phyloP scores from a whole-genome alignment of 2,888 invertebrate species.

The Cerceris ruficornis region DNA sequence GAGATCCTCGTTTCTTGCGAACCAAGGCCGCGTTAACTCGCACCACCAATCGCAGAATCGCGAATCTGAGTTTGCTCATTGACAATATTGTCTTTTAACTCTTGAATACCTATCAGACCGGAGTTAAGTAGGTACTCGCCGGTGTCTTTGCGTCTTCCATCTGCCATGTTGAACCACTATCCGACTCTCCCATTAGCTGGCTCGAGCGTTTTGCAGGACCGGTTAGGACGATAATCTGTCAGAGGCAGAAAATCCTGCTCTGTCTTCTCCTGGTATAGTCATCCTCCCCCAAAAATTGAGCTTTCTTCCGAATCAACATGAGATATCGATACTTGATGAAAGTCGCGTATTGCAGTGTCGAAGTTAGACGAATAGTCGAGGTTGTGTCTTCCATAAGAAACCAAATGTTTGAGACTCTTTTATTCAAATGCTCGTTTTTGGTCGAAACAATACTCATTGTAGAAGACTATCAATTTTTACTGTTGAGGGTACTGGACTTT shows the following conservation, averaged over 20 bases:
- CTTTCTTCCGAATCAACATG: constrained; percentile 23
- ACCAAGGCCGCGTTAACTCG: constrained; percentile 4
- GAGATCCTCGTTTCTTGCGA: not conserved
- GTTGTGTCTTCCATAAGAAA: too few relatives aligned
- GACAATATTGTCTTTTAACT: constrained; percentile 54
- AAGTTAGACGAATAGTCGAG: too few relatives aligned
- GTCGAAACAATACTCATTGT: too few relatives aligned
- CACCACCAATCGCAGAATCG: constrained; percentile 38
- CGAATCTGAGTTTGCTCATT: constrained; percentile 50
- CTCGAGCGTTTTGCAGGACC: constrained; percentile 63
- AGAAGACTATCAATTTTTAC: too few relatives aligned
- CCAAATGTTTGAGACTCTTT: too few relatives aligned
- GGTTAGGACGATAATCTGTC: constrained; percentile 56
- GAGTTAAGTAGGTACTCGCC: constrained; percentile 19
- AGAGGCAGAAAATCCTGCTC: constrained; percentile 39
- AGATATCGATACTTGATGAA: too few relatives aligned
- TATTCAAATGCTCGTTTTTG: too few relatives aligned
- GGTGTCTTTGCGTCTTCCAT: constrained; percentile 53
- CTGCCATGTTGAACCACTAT: constrained; percentile 67
- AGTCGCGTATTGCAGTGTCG: too few relatives aligned
- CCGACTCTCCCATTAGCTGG: constrained; percentile 67
- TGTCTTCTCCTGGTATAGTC: constrained; percentile 41
- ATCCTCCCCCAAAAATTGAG: constrained; percentile 19
- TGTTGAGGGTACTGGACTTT: too few relatives aligned
- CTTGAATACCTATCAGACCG: constrained; percentile 34